Percentiles rank a stretch among this genome's conserved stretches.
Conservation (phyloP, 2,797 vertebrate species). For the Clamator glandarius region DNA sequence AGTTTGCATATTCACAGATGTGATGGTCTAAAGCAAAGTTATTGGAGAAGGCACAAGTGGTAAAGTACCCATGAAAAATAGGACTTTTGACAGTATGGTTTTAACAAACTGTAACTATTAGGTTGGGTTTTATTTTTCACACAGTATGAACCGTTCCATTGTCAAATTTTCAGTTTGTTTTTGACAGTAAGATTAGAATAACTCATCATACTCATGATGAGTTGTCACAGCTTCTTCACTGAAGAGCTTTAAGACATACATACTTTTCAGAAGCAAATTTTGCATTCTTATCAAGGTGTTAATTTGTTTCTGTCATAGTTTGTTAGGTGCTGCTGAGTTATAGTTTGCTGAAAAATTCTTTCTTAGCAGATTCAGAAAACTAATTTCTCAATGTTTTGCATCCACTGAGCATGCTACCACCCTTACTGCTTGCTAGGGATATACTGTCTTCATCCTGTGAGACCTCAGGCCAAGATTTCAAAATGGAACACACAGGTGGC, state of each 20-base stretch:
- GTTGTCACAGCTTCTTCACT: constrained; percentile 19
- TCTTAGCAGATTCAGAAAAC: background rate
- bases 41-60: background rate
- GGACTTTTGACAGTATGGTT: background rate
- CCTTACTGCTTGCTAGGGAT: background rate
- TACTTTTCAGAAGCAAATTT: constrained; percentile 39
- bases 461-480: background rate
- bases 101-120: background rate
- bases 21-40: background rate
- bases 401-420: background rate
- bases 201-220: background rate
- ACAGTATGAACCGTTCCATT: background rate
- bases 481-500: background rate
- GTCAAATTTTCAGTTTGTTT: background rate
- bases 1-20: background rate
- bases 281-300: background rate
- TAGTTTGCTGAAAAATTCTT: background rate
- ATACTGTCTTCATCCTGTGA: background rate
- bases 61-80: background rate
- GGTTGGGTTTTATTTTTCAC: background rate
- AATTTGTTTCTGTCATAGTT: background rate
- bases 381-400: background rate
- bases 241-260: background rate
- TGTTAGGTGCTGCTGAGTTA: background rate
- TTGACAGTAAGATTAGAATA: constrained; percentile 29